Evolutionary conservation across 2,888 invertebrate genomes (phyloP).

Genomic region (Tiliacea aurago): DNA sequence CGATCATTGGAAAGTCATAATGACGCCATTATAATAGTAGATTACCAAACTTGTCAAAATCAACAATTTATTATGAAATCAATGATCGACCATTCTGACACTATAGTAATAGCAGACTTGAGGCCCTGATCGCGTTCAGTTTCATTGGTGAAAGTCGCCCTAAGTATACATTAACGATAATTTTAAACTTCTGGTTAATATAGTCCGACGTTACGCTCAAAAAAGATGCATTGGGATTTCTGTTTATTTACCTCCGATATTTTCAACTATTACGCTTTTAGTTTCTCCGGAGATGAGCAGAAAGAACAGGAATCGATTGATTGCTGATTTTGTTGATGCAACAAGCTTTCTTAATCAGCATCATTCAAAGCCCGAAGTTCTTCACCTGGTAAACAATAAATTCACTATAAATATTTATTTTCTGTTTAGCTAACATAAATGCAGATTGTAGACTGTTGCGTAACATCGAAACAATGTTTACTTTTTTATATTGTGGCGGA

Average conservation of each 20-base stretch:
- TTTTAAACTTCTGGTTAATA: conserved; percentile 22
- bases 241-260: conserved; percentile 31
- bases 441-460: conserved; percentile 40
- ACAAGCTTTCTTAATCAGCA: conserved; percentile 26
- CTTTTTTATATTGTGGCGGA: conserved; percentile 16
- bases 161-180: background rate
- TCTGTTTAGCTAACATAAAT: conserved; percentile 24
- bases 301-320: conserved; percentile 29
- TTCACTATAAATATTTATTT: conserved; percentile 58
- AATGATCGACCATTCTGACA: too few species aligned
- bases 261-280: conserved; percentile 9
- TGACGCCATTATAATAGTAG: too few species aligned
- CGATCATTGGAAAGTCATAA: too few species aligned
- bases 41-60: too few species aligned
- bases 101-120: too few species aligned
- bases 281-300: conserved; percentile 9
- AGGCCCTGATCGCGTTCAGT: too few species aligned
- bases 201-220: background rate
- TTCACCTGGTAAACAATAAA: conserved; percentile 43
- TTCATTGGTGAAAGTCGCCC: too few species aligned
- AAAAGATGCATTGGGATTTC: background rate
- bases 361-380: conserved; percentile 28
- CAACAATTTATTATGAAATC: too few species aligned
- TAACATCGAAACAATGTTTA: conserved; percentile 42
- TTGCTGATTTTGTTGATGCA: conserved; percentile 26